Percentiles rank a stretch among this genome's conserved stretches.
Evolutionary conservation across 2,113 vertebrate genomes (phyloP).

Genomic region (Poeciliopsis occidentalis): DNA sequence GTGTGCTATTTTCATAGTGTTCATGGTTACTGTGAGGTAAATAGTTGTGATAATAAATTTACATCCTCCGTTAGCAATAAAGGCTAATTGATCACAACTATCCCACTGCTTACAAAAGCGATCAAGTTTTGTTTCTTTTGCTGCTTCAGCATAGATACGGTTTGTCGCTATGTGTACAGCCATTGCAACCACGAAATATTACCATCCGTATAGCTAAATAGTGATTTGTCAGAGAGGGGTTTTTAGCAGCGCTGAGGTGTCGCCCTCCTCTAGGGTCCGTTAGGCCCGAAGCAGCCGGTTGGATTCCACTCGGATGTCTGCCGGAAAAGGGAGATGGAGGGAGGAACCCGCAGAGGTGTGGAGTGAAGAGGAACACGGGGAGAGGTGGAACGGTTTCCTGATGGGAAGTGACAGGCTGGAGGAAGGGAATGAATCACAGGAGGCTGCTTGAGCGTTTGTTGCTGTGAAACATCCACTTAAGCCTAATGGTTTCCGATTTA

Average conservation of each 20-base stretch:
- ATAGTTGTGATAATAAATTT: too few relatives aligned
- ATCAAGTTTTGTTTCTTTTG: too few relatives aligned
- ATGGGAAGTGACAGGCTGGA: constrained; percentile 67
- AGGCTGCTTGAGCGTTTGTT: neutral
- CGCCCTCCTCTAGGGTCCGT: constrained; percentile 27
- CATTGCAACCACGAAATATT: neutral
- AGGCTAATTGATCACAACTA: too few relatives aligned
- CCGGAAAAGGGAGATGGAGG: constrained; percentile 39
- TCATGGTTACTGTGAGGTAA: too few relatives aligned
- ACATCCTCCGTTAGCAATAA: too few relatives aligned
- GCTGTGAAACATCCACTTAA: neutral
- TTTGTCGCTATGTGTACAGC: too few relatives aligned
- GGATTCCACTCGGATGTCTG: constrained; percentile 37
- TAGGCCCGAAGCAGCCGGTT: constrained; percentile 34
- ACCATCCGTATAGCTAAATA: neutral
- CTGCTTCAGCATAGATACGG: too few relatives aligned
- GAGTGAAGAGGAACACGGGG: constrained; percentile 61
- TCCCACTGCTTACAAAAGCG: too few relatives aligned
- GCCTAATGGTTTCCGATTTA: neutral
- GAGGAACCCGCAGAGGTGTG: constrained; percentile 47
- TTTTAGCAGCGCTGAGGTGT: constrained; percentile 28
- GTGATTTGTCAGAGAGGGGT: constrained; percentile 16
- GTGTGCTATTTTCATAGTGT: too few relatives aligned
- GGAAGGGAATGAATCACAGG: constrained; percentile 20
- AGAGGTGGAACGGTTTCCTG: constrained; percentile 68